phyloP scores from a whole-genome alignment of 2,797 vertebrate species.

The Telmatherina bonti region DNA sequence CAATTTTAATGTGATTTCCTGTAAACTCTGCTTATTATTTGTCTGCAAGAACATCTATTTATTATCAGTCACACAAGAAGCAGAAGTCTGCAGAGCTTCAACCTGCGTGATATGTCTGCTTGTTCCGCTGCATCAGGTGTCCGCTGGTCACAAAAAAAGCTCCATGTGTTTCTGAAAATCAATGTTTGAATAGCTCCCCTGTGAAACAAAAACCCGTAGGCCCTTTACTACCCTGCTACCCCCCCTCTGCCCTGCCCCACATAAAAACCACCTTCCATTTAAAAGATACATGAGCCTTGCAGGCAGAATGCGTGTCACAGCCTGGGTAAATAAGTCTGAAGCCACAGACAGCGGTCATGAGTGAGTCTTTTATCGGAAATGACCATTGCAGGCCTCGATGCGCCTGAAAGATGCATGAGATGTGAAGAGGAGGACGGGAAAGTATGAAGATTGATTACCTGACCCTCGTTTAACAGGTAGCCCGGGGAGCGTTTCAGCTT shows the following conservation, averaged over 20 bases:
- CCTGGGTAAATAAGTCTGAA: conserved; percentile 69
- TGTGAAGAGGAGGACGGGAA: conserved; percentile 44
- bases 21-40: conserved; percentile 39
- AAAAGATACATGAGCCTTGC: conserved; percentile 78
- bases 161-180: conserved; percentile 74
- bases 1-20: conserved; percentile 19
- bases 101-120: conserved; percentile 67
- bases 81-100: conserved; percentile 37
- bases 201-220: conserved; percentile 71
- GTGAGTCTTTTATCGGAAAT: conserved; percentile 63
- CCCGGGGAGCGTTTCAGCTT: conserved; percentile 41
- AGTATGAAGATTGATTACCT: conserved; percentile 70
- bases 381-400: conserved; percentile 41
- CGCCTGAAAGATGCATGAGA: conserved; percentile 70
- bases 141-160: conserved; percentile 63
- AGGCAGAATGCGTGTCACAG: conserved; percentile 53
- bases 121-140: conserved; percentile 73
- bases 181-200: conserved; percentile 67
- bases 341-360: conserved; percentile 35
- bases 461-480: conserved; percentile 51
- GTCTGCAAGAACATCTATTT: conserved; percentile 68
- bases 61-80: conserved; percentile 56
- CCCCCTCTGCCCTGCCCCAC: conserved; percentile 23
- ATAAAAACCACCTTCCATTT: conserved; percentile 61
- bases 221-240: conserved; percentile 20